Base-by-base conservation (phyloP, 2,888 invertebrate species). In the Philopedon plagiatum region DNA sequence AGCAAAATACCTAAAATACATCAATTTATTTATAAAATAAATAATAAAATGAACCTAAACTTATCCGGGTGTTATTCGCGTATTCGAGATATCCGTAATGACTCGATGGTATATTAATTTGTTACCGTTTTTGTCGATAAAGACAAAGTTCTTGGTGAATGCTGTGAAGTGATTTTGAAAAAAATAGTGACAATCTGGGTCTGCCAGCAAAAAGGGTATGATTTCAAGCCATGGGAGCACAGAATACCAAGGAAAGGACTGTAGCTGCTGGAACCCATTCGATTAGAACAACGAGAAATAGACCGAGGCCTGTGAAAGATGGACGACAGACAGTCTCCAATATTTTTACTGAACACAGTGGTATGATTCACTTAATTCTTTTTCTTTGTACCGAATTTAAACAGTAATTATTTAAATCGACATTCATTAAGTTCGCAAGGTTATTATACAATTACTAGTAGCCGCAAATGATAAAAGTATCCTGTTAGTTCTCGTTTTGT, bases 271-370 rank as follows among this genome's bases (percentile, higher is more conserved):
- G 90, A 82, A 91, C 91, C 83, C 86, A 85, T 82, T 91, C 93
- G 80, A 90, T 92, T 84, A 91, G 93, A 83, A 91, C 92, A 77
- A 89, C 91, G 74, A 91, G 93, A 83, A 92, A 89, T 84, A 93
- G 94, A 87, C 91, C 92, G 80, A 89, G 92, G 83, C 89, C 90
- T 81, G 89, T 91, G 75, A 94, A 94, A 88, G 95, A 95, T 89
- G 92, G 92, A 85, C 91, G 94, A 86, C 91, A 91, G 82, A 92
- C 93, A 82, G 94, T 94, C 83, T 93, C 95, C 81, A 96, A 96
- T 88, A 95, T 96, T 86, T 97, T 96, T 87, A 96, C 96, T 41
- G 96, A 96, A 88, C 96, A 96, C 86, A 96, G 93, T 87, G 96
- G 96, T 96, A 88, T 91, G 93, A 81, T 76, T 82, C 80, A 82